Conservation (phyloP, 2,113 vertebrate genomes). For the Anhinga anhinga region DNA sequence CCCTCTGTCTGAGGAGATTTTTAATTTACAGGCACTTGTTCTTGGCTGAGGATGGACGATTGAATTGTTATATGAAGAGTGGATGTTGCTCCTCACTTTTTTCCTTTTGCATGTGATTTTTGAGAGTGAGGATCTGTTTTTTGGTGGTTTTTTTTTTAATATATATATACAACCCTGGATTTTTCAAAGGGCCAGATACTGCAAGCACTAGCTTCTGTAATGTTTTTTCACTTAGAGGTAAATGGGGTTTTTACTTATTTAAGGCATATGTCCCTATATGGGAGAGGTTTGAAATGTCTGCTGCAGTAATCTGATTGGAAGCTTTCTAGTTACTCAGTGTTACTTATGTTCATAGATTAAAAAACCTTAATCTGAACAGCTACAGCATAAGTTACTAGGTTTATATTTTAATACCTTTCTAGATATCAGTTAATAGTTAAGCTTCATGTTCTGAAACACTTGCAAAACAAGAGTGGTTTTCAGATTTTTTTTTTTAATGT, state of each 20-base stretch:
- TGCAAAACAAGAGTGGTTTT: background rate
- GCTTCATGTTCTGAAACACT: background rate
- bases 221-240: background rate
- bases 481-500: background rate
- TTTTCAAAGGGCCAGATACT: background rate
- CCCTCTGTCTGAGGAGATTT: background rate
- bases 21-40: background rate
- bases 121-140: background rate
- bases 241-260: background rate
- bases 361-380: background rate
- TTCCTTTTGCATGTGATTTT: background rate
- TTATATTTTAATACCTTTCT: background rate
- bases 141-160: background rate
- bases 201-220: background rate
- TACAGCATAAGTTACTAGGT: background rate
- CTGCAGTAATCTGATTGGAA: background rate
- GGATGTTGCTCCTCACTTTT: background rate
- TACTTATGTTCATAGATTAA: background rate
- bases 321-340: background rate
- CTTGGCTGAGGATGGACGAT: background rate
- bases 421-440: background rate
- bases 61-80: background rate
- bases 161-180: too few relatives aligned
- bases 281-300: background rate
- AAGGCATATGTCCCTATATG: fast-evolving